Evolutionary conservation across 2,888 invertebrate genomes (phyloP), one percentile per base, ranked within the genome.

Genomic region (Nomada flava): DNA sequence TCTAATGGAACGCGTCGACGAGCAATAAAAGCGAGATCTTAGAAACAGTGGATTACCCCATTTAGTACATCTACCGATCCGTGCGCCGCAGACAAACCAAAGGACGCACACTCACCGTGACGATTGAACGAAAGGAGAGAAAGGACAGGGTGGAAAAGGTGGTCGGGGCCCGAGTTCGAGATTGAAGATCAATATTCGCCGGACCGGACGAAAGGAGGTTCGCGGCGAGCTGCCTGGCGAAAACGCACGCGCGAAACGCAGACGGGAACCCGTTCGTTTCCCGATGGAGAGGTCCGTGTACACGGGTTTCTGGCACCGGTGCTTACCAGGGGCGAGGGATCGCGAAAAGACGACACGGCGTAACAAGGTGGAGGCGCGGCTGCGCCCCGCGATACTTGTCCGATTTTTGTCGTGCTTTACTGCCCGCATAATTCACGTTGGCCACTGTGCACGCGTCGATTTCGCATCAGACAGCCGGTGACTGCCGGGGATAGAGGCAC

Each of bases 111-210:
- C 36, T 20, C 53, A 7, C n/a, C 59, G 44, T 5, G 47, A 47
- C n/a, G 44, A 59, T 29, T 47, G n/a, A 5, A 18, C 52, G n/a
- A 59, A 70, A 62, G 23, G 50, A 15, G 23, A 2, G 36, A 60
- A 55, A n/a, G 47, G 5, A 4, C 42, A 42, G 47, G 47, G 23
- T 10, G 36, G 53, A 29, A 47, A 52, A 55, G 42, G 53, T 69
- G 74, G 63, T 62, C 79, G 55, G 63, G 50, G 20, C 52, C 50
- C 69, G 59, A 57, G 80, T 86, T 84, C 81, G 79, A 79, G 86
- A 90, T 90, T 90, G 87, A 90, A 90, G 89, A 90, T 90, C 90
- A 90, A 90, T 90, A 90, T 90, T 87, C 88, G 78, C 72, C 79
- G 79, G 79, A 70, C 79, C 85, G 60, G 60, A 71, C 50, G 81